Evolutionary conservation across 1,140 invertebrate genomes (phyloP).

Genomic region (Pogonomyrmex barbatus): DNA sequence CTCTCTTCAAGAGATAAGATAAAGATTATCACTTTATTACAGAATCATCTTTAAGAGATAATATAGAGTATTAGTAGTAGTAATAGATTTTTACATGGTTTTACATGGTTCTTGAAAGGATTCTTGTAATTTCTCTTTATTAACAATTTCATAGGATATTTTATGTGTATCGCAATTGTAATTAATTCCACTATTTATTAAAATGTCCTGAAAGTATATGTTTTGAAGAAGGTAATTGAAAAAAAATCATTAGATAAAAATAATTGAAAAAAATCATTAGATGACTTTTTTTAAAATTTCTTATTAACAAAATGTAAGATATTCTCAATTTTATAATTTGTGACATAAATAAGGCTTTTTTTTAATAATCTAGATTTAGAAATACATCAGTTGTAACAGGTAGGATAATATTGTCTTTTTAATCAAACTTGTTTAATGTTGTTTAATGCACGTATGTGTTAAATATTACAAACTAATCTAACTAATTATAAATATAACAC

Average conservation of each 20-base stretch:
- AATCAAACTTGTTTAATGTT: not conserved
- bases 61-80: not conserved
- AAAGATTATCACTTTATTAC: not conserved
- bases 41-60: not conserved
- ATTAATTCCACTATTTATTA: not conserved
- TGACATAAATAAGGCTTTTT: not conserved
- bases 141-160: not conserved
- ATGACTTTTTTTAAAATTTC: not conserved
- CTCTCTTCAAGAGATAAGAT: too few species aligned
- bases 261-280: not conserved
- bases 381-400: not conserved
- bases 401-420: not conserved
- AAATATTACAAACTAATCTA: slow-evolving; percentile 15
- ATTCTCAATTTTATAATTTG: not conserved
- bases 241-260: not conserved
- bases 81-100: not conserved
- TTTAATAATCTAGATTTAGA: not conserved
- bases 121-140: not conserved
- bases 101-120: not conserved
- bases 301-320: not conserved
- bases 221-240: not conserved
- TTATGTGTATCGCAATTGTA: not conserved
- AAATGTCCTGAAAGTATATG: not conserved
- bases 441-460: not conserved
- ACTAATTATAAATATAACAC: not conserved